Percentiles rank a stretch among this genome's conserved stretches.
These are phyloP conservation scores for Mohoua ochrocephala DNA, from an alignment of 2,113 vertebrate genomes.

Conservation along the genomic window DNA sequence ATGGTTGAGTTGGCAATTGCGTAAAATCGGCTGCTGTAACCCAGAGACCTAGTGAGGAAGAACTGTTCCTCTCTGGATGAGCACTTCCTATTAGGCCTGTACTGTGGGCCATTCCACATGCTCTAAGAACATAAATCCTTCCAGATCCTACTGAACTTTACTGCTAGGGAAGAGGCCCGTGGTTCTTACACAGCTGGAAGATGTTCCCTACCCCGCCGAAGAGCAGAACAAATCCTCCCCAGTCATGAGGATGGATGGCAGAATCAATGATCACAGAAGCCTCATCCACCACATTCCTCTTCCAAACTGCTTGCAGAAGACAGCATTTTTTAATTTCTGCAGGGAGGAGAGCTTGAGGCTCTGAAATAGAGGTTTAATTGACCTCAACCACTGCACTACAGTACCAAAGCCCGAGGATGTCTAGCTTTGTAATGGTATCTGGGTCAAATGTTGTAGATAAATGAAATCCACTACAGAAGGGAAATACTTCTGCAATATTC, in stretches of 20 bases:
- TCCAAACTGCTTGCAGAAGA: background rate
- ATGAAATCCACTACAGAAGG: background rate
- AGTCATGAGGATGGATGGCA: background rate
- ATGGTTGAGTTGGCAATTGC: background rate
- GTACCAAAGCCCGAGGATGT: background rate
- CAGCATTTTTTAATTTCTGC: background rate
- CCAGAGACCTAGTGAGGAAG: background rate
- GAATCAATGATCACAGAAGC: background rate
- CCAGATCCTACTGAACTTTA: background rate
- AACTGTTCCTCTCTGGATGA: background rate
- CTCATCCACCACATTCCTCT: background rate
- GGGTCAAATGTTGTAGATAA: background rate
- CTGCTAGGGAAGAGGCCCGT: background rate
- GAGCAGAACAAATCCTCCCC: background rate
- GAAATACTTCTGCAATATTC: background rate
- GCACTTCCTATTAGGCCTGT: background rate
- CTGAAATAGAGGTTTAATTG: background rate
- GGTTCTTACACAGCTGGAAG: background rate
- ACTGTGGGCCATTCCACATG: background rate
- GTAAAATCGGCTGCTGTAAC: background rate
- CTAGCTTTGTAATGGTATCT: background rate
- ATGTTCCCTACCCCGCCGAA: rapidly evolving
- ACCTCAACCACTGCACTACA: background rate
- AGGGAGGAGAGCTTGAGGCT: background rate
- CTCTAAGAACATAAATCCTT: background rate